Evolutionary conservation across 1,140 invertebrate genomes (phyloP).

Genomic region (Tachypleus tridentatus): DNA sequence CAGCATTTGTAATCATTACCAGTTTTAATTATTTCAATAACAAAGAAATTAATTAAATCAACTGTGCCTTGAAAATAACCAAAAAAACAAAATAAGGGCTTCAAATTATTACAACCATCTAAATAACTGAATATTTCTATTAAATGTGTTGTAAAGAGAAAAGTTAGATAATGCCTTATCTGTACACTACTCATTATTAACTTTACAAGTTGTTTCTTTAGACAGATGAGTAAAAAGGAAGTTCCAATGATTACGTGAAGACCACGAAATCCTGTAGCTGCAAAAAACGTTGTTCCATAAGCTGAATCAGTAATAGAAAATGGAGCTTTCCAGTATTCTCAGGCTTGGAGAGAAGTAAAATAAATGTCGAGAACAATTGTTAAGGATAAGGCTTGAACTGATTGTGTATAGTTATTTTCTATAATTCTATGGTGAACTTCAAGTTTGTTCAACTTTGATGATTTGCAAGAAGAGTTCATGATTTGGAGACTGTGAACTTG

Average conservation of each 20-base stretch:
- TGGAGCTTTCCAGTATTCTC: conserved; percentile 35
- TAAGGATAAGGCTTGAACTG: conserved; percentile 34
- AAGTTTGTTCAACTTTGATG: conserved; percentile 43
- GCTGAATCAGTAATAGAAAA: conserved; percentile 46
- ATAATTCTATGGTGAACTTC: conserved; percentile 44
- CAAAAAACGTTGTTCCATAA: conserved; percentile 54
- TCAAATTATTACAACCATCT: no score
- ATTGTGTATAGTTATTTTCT: conserved; percentile 38
- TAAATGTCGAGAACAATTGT: conserved; percentile 44
- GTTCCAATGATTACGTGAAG: conserved; percentile 53
- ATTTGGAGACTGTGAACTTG: no score
- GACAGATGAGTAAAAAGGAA: conserved; percentile 41
- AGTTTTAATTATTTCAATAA: no score
- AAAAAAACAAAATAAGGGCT: no score
- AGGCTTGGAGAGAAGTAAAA: conserved; percentile 36
- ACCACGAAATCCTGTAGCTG: conserved; percentile 48
- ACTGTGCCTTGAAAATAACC: no score
- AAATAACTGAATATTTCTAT: no score
- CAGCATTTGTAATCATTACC: no score
- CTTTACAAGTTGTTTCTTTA: conserved; percentile 14
- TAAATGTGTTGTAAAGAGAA: no score
- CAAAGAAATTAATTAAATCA: no score
- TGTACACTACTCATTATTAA: no score
- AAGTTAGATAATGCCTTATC: no score
- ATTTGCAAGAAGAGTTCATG: not conserved